Percentiles rank a stretch among this genome's conserved stretches.
These are phyloP conservation scores for Perccottus glenii DNA, from an alignment of 2,113 vertebrate genomes.

Conservation along the genomic window DNA sequence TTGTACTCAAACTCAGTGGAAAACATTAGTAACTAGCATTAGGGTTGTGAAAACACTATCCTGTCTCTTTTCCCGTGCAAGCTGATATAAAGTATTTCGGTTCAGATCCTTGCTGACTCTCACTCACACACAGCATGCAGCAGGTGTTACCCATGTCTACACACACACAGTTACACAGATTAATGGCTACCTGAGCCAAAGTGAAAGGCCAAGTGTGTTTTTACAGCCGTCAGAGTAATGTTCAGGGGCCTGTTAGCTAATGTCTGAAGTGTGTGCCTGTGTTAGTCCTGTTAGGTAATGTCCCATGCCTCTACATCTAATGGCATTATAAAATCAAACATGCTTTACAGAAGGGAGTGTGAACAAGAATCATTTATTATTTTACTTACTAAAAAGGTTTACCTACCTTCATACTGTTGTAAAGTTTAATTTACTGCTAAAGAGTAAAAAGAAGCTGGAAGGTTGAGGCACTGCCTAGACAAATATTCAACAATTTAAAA, in stretches of 20 bases:
- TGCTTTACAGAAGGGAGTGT: background rate
- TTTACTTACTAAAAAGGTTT: background rate
- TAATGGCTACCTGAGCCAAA: background rate
- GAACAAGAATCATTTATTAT: background rate
- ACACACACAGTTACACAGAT: constrained; percentile 11
- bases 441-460: background rate
- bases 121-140: background rate
- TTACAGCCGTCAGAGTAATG: constrained; percentile 2
- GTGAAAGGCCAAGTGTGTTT: constrained; percentile 1
- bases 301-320: background rate
- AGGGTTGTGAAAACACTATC: background rate
- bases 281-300: background rate
- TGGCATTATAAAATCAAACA: background rate
- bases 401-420: background rate
- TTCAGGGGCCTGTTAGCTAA: background rate
- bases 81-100: background rate
- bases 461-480: no score
- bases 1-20: no score
- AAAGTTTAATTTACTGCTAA: constrained; percentile 2
- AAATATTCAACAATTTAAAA: no score
- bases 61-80: background rate
- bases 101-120: constrained; percentile 1
- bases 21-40: no score
- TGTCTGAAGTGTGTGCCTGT: constrained; percentile 18
- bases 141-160: constrained; percentile 16